Conservation (phyloP, 2,113 vertebrate genomes). For the Arizona elegans region DNA sequence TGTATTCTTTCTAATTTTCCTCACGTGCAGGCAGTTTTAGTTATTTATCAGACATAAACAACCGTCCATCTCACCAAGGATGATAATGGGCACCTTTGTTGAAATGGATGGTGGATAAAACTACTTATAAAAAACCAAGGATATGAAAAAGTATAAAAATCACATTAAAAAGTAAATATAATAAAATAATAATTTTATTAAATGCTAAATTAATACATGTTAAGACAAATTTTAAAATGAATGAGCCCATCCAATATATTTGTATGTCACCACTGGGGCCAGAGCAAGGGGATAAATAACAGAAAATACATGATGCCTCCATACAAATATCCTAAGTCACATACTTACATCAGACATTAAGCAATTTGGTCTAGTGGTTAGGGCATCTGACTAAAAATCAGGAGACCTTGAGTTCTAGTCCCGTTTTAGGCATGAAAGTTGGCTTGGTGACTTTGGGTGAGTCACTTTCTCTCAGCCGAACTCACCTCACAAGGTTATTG, state of each 20-base stretch:
- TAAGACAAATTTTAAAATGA: background rate
- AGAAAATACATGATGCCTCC: background rate
- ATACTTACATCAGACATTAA: background rate
- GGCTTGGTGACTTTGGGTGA: background rate
- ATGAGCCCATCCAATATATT: background rate
- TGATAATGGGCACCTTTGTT: background rate
- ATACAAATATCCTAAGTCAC: background rate
- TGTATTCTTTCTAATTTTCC: slow-evolving; percentile 31
- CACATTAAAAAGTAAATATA: background rate
- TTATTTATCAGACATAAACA: background rate
- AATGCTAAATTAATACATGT: background rate
- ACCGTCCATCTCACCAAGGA: background rate
- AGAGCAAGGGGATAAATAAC: background rate
- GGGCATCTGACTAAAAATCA: background rate
- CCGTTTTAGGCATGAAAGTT: background rate
- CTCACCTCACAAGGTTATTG: background rate
- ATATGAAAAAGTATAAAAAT: background rate
- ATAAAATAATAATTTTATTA: background rate
- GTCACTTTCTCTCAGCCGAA: background rate
- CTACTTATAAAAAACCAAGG: background rate
- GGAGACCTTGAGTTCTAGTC: background rate
- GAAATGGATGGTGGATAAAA: background rate
- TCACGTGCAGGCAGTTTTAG: background rate
- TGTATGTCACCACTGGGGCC: background rate
- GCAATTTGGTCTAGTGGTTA: background rate